Percentiles rank a stretch among this genome's conserved stretches.
Conservation (phyloP, 2,888 invertebrate species). For the Patella pellucida region DNA sequence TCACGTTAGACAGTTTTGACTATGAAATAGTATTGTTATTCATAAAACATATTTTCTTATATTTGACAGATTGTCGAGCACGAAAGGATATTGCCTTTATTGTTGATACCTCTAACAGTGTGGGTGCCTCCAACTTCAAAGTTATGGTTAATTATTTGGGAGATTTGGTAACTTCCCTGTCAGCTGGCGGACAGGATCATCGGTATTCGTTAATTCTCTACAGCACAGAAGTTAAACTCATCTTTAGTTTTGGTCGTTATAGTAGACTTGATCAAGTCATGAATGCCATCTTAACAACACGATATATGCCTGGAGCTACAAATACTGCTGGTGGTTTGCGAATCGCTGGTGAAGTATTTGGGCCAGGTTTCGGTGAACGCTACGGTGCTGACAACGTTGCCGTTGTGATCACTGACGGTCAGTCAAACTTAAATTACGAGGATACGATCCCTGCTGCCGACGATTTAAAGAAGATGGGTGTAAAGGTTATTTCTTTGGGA, state of each 20-base stretch:
- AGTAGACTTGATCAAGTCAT: conserved; percentile 31
- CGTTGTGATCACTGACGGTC: conserved; percentile 61
- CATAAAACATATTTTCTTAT: conserved; percentile 6
- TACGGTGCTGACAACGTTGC: conserved; percentile 49
- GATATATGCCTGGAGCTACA: conserved; percentile 58
- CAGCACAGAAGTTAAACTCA: conserved; percentile 50
- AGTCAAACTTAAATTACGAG: conserved; percentile 56
- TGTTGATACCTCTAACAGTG: conserved; percentile 58
- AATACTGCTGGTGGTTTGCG: conserved; percentile 58
- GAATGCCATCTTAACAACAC: conserved; percentile 45
- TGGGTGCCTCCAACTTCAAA: conserved; percentile 51
- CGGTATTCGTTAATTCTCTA: conserved; percentile 57
- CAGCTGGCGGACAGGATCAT: conserved; percentile 44
- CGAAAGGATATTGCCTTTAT: conserved; percentile 59
- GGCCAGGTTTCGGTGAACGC: conserved; percentile 45
- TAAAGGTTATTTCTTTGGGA: conserved; percentile 55
- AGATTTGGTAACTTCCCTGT: conserved; percentile 46
- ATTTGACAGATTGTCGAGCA: conserved; percentile 48
- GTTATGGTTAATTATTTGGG: conserved; percentile 46
- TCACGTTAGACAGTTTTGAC: no score
- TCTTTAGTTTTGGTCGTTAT: conserved; percentile 58
- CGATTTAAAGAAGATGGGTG: conserved; percentile 49
- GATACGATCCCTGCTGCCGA: conserved; percentile 57
- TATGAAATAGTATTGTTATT: no score
- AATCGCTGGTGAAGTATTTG: conserved; percentile 44